A percentile compares a stretch with the other conserved stretches of the same genome.
These are phyloP conservation scores for Syngnathus typhle DNA, from an alignment of 2,113 vertebrate genomes.

Conservation along the genomic window DNA sequence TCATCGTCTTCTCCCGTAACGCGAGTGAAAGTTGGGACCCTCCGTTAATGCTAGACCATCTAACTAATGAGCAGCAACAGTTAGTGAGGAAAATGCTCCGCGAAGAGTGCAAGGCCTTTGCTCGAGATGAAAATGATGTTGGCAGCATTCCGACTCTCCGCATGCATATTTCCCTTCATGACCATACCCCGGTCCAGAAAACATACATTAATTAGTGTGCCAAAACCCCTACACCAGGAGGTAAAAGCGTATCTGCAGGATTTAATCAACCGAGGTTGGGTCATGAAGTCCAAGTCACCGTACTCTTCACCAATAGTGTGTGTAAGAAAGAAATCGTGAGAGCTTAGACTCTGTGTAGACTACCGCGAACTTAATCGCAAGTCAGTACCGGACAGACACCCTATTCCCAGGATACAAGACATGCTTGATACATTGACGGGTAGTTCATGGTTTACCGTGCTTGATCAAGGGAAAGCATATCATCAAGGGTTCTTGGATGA, in stretches of 20 bases:
- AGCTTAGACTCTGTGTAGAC: slow-evolving; percentile 8
- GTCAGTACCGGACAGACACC: slow-evolving; percentile 6
- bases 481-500: slow-evolving; percentile 1
- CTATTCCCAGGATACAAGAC: slow-evolving; percentile 5
- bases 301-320: slow-evolving; percentile 7
- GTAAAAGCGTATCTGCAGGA: neutral
- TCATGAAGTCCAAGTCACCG: neutral
- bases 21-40: neutral
- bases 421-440: slow-evolving; percentile 1
- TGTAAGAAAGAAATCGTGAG: slow-evolving; percentile 7
- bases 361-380: neutral
- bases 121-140: slow-evolving; percentile 5
- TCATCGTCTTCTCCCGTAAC: neutral
- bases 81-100: neutral
- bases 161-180: slow-evolving; percentile 1
- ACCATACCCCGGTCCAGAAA: slow-evolving; percentile 3
- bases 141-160: neutral
- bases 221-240: slow-evolving; percentile 6
- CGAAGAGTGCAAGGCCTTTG: slow-evolving; percentile 3
- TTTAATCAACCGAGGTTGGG: slow-evolving; percentile 4
- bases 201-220: neutral
- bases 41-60: neutral
- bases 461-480: slow-evolving; percentile 7
- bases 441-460: slow-evolving; percentile 5
- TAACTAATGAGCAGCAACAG: neutral